phyloP scores from a whole-genome alignment of 2,113 vertebrate species.

The Cyphomyrus discorhynchus region DNA sequence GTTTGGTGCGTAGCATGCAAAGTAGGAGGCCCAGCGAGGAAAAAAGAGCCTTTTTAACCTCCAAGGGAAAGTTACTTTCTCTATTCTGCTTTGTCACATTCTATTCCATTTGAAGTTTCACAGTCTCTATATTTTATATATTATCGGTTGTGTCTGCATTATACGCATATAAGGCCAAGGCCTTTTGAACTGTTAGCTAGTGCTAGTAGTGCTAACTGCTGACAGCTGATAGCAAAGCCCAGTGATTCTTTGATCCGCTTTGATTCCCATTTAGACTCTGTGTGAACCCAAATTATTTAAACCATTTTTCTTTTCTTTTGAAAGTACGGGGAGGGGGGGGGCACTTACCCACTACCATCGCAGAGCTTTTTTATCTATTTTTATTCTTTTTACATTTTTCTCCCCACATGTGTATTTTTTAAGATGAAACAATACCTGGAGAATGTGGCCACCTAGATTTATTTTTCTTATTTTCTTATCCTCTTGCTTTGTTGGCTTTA shows the following conservation, averaged over 20 bases:
- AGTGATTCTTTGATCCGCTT: slow-evolving; percentile 33
- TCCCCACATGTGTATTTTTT: slow-evolving; percentile 29
- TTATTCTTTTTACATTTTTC: slow-evolving; percentile 37
- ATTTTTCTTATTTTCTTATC: slow-evolving; percentile 33
- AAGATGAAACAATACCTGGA: slow-evolving; percentile 34
- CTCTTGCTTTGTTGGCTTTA: not conserved
- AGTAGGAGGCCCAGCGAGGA: slow-evolving; percentile 9
- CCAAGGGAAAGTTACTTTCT: slow-evolving; percentile 11
- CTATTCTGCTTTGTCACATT: slow-evolving; percentile 13
- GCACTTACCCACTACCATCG: slow-evolving; percentile 49
- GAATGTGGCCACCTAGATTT: slow-evolving; percentile 15
- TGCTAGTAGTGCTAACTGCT: slow-evolving; percentile 32
- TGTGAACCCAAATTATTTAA: slow-evolving; percentile 42
- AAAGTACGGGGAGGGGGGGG: not conserved
- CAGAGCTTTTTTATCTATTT: slow-evolving; percentile 52
- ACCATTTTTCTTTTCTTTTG: slow-evolving; percentile 35
- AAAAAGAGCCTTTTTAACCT: not conserved
- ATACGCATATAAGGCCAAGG: not conserved
- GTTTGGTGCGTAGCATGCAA: slow-evolving; percentile 11
- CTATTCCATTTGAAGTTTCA: not conserved
- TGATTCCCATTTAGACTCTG: slow-evolving; percentile 36
- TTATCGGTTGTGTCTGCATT: not conserved
- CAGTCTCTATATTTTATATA: not conserved
- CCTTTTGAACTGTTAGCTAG: slow-evolving; percentile 10
- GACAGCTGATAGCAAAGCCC: slow-evolving; percentile 28